Percentiles rank a stretch among this genome's conserved stretches.
Conservation (phyloP, 2,888 invertebrate species). For the Meloe dianella region DNA sequence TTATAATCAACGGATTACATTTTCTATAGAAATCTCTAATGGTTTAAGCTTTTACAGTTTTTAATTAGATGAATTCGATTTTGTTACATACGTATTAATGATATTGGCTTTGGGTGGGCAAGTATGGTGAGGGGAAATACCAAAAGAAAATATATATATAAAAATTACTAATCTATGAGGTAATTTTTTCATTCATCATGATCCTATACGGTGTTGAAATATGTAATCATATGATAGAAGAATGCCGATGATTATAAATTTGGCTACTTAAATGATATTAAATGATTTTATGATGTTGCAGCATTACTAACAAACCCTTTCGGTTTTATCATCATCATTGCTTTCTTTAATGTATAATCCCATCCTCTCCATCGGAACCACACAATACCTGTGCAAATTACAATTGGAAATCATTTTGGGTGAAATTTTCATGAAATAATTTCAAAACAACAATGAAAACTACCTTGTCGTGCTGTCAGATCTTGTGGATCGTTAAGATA, state of each 20-base stretch:
- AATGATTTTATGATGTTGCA: constrained; percentile 38
- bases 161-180: constrained; percentile 34
- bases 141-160: too few species aligned
- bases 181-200: constrained; percentile 27
- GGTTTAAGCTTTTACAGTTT: too few species aligned
- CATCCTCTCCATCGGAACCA: constrained; percentile 97
- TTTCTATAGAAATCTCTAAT: background rate
- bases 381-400: constrained; percentile 82
- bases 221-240: constrained; percentile 36
- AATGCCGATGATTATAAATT: constrained; percentile 51
- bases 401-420: background rate
- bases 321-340: constrained; percentile 92
- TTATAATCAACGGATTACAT: constrained; percentile 45
- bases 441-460: too few species aligned
- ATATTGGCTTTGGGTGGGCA: too few species aligned
- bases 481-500: constrained; percentile 90
- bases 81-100: too few species aligned
- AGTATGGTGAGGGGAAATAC: too few species aligned
- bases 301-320: constrained; percentile 64
- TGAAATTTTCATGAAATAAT: constrained; percentile 16
- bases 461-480: constrained; percentile 88
- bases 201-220: constrained; percentile 32
- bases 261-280: constrained; percentile 40
- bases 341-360: constrained; percentile 90
- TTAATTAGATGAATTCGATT: too few species aligned